Percentiles rank a stretch among this genome's conserved stretches.
Conservation (phyloP, 92 coral and sea anemone genomes). For the Anthopleura xanthogrammica region DNA sequence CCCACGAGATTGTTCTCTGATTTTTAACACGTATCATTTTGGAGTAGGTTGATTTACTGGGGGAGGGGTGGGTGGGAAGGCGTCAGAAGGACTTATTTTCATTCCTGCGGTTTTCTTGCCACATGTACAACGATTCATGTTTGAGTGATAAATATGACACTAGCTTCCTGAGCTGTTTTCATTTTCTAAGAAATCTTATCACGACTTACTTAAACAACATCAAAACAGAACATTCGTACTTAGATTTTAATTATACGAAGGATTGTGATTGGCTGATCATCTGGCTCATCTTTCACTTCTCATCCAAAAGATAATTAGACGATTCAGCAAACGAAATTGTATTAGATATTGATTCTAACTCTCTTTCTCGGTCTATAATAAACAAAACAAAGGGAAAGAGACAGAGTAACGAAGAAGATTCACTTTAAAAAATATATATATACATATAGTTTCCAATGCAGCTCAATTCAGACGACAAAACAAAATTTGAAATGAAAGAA, state of each 20-base stretch:
- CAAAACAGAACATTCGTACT: not conserved
- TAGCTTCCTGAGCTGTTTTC: slow-evolving; percentile 5
- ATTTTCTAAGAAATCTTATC: not conserved
- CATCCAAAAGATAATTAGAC: not conserved
- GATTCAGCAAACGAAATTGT: slow-evolving; percentile 1
- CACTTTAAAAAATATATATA: too few relatives aligned
- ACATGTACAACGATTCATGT: not conserved
- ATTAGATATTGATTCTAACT: not conserved
- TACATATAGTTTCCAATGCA: too few relatives aligned
- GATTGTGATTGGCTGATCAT: not conserved
- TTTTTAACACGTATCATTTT: not conserved
- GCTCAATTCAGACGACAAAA: too few relatives aligned
- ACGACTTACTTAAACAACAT: not conserved
- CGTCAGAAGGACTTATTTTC: not conserved
- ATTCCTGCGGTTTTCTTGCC: not conserved
- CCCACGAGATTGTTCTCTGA: not conserved
- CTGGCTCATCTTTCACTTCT: not conserved
- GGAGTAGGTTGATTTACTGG: not conserved
- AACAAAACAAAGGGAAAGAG: not conserved
- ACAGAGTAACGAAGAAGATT: not conserved
- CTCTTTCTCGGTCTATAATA: not conserved
- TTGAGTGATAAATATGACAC: not conserved
- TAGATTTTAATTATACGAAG: not conserved
- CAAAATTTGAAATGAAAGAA: too few relatives aligned
- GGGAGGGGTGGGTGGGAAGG: not conserved